A percentile compares a stretch with the other conserved stretches of the same genome.
These are phyloP conservation scores for Cassiopea andromeda DNA, from an alignment of 30 jellyfish, hydroid and myxozoan species.

Conservation along the genomic window DNA sequence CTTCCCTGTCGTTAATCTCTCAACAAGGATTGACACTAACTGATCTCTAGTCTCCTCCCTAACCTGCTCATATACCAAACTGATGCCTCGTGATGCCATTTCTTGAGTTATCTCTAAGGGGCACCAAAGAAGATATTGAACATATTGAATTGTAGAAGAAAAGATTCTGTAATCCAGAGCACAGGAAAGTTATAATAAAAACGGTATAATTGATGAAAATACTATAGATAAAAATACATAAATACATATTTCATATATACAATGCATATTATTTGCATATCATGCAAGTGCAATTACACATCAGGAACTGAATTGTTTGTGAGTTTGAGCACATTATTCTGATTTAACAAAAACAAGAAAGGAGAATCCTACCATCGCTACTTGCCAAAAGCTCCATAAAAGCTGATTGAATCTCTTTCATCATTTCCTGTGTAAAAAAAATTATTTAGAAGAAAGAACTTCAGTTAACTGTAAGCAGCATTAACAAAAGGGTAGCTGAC, in stretches of 20 bases:
- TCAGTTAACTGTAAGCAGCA: neutral
- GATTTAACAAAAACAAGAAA: too few species aligned
- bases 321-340: too few species aligned
- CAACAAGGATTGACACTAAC: conserved; percentile 82
- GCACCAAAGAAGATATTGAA: neutral
- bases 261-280: too few species aligned
- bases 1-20: conserved; percentile 88
- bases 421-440: conserved; percentile 41
- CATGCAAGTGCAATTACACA: too few species aligned
- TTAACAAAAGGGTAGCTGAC: neutral
- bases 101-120: conserved; percentile 84
- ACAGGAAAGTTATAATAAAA: too few species aligned
- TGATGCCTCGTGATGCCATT: conserved; percentile 96
- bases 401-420: conserved; percentile 79
- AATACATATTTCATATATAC: too few species aligned
- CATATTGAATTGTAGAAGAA: too few species aligned
- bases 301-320: too few species aligned
- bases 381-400: conserved; percentile 82
- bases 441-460: neutral
- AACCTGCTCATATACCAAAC: conserved; percentile 87
- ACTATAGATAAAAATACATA: too few species aligned
- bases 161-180: too few species aligned
- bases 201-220: too few species aligned
- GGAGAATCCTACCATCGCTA: conserved; percentile 72
- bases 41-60: conserved; percentile 66